A percentile compares a stretch with the other conserved stretches of the same genome.
These are phyloP conservation scores for Limnephilus rhombicus DNA, from an alignment of 2,888 invertebrate species.

Conservation along the genomic window DNA sequence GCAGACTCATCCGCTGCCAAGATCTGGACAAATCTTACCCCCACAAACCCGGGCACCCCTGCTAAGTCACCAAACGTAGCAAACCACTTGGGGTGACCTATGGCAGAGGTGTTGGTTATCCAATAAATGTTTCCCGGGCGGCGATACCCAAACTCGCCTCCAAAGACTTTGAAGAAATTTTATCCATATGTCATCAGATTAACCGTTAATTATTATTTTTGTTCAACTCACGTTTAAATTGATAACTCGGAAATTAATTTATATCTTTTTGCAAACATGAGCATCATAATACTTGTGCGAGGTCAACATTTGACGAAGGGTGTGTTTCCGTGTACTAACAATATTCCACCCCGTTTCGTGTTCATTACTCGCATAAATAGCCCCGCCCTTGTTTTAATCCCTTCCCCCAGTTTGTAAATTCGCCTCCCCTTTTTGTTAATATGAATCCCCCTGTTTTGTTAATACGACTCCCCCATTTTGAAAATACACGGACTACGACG, in stretches of 20 bases:
- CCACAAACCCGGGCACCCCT: too few relatives aligned
- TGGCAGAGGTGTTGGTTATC: too few relatives aligned
- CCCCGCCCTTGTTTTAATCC: slow-evolving; percentile 55
- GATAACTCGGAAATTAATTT: slow-evolving; percentile 27
- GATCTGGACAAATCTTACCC: too few relatives aligned
- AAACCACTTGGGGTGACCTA: too few relatives aligned
- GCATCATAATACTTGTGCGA: slow-evolving; percentile 24
- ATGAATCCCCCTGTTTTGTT: background rate
- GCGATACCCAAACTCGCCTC: too few relatives aligned
- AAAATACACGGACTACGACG: slow-evolving; percentile 16
- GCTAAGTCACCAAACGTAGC: too few relatives aligned
- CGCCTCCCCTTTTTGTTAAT: slow-evolving; percentile 16
- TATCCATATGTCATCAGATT: background rate
- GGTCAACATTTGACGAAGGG: slow-evolving; percentile 57
- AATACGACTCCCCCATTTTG: slow-evolving; percentile 2
- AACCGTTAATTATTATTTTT: background rate
- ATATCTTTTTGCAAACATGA: slow-evolving; percentile 7
- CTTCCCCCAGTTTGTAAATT: background rate
- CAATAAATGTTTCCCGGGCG: too few relatives aligned
- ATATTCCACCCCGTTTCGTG: slow-evolving; percentile 47
- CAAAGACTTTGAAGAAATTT: background rate
- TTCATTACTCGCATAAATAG: slow-evolving; percentile 62
- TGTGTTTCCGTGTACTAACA: slow-evolving; percentile 45
- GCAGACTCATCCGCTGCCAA: too few relatives aligned
- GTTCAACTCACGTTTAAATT: background rate